These are phyloP conservation scores for Macrosteles quadrilineatus DNA, from an alignment of 1,140 invertebrate genomes.

Conservation along the genomic window DNA sequence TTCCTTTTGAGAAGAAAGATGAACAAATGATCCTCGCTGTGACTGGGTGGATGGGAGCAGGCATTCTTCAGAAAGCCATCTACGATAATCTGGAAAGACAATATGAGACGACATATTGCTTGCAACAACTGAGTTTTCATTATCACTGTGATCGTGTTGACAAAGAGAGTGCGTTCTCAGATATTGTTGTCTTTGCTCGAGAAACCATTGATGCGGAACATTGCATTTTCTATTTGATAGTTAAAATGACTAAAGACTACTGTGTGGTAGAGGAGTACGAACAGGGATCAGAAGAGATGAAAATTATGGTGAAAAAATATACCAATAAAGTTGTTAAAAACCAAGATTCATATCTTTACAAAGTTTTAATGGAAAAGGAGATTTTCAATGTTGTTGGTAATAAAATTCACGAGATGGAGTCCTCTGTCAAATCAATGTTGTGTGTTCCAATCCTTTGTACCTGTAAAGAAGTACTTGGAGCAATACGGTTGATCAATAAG, in stretches of 20 bases:
- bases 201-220: slow-evolving; percentile 4
- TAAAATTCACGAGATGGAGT: not conserved
- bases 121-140: not conserved
- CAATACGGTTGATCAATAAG: not conserved
- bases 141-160: not conserved
- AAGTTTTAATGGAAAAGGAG: not conserved
- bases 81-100: no score
- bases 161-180: not conserved
- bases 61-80: not conserved
- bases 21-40: not conserved
- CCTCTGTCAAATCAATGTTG: not conserved
- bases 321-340: not conserved
- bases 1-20: not conserved
- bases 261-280: not conserved
- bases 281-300: not conserved
- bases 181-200: not conserved
- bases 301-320: not conserved
- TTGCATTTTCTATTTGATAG: not conserved
- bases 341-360: not conserved
- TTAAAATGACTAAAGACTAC: no score
- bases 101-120: not conserved
- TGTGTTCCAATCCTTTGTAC: not conserved
- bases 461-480: not conserved
- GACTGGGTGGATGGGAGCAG: not conserved
- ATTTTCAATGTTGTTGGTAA: not conserved